phyloP scores from a whole-genome alignment of 2,797 vertebrate species.

The Sebastes cheni region DNA sequence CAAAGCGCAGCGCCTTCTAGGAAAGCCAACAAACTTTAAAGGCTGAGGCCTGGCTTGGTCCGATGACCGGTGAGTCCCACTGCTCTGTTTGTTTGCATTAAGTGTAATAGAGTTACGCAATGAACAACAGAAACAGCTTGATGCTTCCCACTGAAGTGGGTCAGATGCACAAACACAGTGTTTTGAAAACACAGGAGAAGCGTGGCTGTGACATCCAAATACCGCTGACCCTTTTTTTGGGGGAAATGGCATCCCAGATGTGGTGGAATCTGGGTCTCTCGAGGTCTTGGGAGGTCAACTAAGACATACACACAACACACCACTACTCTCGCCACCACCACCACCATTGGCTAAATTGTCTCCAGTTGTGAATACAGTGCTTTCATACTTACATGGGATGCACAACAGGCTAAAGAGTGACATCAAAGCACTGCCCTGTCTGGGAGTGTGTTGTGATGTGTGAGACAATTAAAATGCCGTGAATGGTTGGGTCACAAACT shows the following conservation, averaged over 20 bases:
- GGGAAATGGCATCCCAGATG: constrained; percentile 73
- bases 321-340: neutral
- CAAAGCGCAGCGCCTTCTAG: constrained; percentile 49
- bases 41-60: constrained; percentile 13
- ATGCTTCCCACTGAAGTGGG: constrained; percentile 69
- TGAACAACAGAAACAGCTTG: constrained; percentile 63
- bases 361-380: constrained; percentile 49
- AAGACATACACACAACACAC: constrained; percentile 14
- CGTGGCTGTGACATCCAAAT: constrained; percentile 69
- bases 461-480: constrained; percentile 41
- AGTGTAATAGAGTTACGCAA: constrained; percentile 63
- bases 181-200: constrained; percentile 74
- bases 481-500: constrained; percentile 27
- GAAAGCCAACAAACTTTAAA: constrained; percentile 49
- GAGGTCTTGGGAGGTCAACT: constrained; percentile 45
- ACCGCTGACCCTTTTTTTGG: constrained; percentile 53
- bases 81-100: constrained; percentile 68
- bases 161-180: constrained; percentile 55
- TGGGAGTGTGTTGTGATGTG: constrained; percentile 40
- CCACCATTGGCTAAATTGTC: constrained; percentile 24
- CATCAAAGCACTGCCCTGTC: constrained; percentile 30
- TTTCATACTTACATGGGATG: neutral
- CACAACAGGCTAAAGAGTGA: neutral
- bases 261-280: constrained; percentile 43
- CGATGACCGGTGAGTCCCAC: constrained; percentile 36